These are phyloP conservation scores for Yoshiicerus persimilis DNA, from an alignment of 1,140 invertebrate species.

Conservation along the genomic window DNA sequence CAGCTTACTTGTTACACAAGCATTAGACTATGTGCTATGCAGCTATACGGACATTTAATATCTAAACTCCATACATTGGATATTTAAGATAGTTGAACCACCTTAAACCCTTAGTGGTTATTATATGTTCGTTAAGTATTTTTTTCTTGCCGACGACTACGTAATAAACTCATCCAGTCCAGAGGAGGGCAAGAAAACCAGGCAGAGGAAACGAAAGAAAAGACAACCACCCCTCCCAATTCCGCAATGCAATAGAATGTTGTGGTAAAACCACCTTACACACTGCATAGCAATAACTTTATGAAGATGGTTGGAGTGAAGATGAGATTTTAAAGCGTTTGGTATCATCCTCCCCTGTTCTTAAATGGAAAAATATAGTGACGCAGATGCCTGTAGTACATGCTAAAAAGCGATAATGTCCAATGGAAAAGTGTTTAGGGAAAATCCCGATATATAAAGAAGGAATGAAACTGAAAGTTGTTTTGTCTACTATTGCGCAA, in stretches of 20 bases:
- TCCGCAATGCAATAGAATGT: neutral
- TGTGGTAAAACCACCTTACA: neutral
- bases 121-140: neutral
- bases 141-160: neutral
- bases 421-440: neutral
- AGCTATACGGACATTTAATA: neutral
- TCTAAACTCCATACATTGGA: neutral
- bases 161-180: neutral
- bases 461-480: slow-evolving; percentile 44
- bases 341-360: slow-evolving; percentile 26
- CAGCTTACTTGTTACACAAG: too few relatives aligned
- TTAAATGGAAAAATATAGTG: neutral
- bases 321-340: neutral
- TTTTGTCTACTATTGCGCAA: slow-evolving; percentile 38
- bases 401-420: neutral
- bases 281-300: neutral
- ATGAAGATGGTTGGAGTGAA: neutral
- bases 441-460: slow-evolving; percentile 38
- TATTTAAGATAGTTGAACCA: neutral
- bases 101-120: neutral
- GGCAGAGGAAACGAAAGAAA: neutral
- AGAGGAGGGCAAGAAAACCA: neutral
- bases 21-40: too few relatives aligned
- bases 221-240: neutral
- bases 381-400: neutral